Base-by-base conservation (phyloP, 2,797 vertebrate genomes). In the Hydrocynus forskahlii region DNA sequence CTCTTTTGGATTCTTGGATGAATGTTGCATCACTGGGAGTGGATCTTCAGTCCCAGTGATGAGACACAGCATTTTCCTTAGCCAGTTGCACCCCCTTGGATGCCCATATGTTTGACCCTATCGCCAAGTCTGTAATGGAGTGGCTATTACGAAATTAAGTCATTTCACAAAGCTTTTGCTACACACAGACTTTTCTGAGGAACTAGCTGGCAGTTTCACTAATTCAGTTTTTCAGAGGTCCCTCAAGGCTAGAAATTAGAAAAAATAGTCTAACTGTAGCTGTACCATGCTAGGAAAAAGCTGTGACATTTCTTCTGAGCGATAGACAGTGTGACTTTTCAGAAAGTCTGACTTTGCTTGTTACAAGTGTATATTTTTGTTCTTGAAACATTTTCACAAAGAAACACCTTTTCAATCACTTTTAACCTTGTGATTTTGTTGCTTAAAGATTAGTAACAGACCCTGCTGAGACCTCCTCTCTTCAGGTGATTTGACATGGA, bases 151-250 rank as follows among this genome's bases (percentile, higher is more conserved):
- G 48, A 21, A 23, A 16, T 29, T 10, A 72, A 35, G 7, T 0
- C 14, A 70, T 54, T 72, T 55, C 8, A 16, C 17, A 9, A 40
- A 8, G 16, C 14, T 17, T 17, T 29, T 64, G 12, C 1, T 7
- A 64, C 0, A 35, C 52, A 59, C 54, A 45, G 66, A 62, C 8
- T 16, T 45, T 23, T 50, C 45, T 52, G 19, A 60, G 13, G 40
- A 75, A 59, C 57, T 60, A 45, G 23, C 79, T 75, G 59, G 62
- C 55, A 59, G 25, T 80, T 68, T 75, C 8, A 68, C 63, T 81
- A 75, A 75, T 81, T 54, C 52, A 60, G 52, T n/a, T 59, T 68
- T 68, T 50, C 40, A 67, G 17, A 45, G 19, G 16, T 55, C 52
- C 63, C 63, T 17, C 38, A 21, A 21, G 66, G 45, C 2, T 8